phyloP scores from a whole-genome alignment of 1,140 invertebrate species.

The Myzus persicae region DNA sequence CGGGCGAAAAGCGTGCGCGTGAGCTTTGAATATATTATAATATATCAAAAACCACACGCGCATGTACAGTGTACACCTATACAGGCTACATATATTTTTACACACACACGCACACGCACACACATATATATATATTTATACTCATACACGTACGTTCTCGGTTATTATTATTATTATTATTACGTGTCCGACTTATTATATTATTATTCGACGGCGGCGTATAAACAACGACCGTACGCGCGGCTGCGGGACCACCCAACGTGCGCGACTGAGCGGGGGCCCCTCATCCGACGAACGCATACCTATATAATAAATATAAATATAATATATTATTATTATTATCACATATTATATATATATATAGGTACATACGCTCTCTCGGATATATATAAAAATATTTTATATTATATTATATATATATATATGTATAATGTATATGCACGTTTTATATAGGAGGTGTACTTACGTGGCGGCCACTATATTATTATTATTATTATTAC shows the following conservation, averaged over 20 bases:
- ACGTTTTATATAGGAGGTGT: not conserved
- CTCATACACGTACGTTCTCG: not conserved
- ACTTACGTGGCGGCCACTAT: not conserved
- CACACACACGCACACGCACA: no score
- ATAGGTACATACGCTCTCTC: not conserved
- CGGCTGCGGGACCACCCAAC: conserved; percentile 48
- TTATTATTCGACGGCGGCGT: conserved; percentile 33
- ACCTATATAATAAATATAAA: no score
- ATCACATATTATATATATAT: not conserved
- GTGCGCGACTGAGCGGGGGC: not conserved
- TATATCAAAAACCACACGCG: not conserved
- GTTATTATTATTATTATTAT: conserved; percentile 36
- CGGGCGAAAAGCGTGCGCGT: conserved; percentile 54
- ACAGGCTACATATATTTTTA: not conserved
- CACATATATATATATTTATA: not conserved
- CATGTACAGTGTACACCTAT: not conserved
- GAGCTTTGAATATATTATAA: conserved; percentile 53
- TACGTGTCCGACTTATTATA: conserved; percentile 38
- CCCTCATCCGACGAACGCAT: not conserved
- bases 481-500: not conserved
- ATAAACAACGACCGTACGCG: conserved; percentile 31
- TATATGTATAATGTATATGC: not conserved
- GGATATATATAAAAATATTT: not conserved
- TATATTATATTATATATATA: not conserved
- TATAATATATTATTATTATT: no score